Conservation (phyloP, 2,113 vertebrate species). For the Alosa alosa region DNA sequence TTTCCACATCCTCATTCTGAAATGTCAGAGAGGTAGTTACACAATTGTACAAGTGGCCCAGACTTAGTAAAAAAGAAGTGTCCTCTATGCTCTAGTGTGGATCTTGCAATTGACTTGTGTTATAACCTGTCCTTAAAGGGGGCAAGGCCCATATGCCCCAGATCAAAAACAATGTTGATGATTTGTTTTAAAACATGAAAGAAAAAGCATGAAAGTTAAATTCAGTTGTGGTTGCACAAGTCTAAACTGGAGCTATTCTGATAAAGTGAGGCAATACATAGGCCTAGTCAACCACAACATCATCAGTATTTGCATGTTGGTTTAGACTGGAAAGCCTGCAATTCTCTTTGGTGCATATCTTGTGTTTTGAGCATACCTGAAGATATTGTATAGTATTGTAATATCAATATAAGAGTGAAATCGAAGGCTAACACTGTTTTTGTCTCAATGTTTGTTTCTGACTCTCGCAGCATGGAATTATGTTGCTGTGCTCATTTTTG, state of each 20-base stretch:
- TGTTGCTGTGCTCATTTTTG: no score
- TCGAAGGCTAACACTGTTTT: no score
- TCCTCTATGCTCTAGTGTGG: background rate
- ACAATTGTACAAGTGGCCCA: background rate
- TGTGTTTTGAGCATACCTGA: no score
- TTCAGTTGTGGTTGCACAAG: background rate
- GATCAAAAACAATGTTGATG: background rate
- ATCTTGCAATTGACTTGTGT: background rate
- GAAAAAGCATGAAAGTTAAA: background rate
- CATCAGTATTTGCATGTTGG: no score
- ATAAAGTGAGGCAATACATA: background rate
- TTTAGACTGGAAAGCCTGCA: background rate
- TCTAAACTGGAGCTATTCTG: background rate
- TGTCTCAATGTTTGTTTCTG: no score
- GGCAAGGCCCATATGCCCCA: background rate
- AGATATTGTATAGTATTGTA: no score
- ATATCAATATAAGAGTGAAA: no score
- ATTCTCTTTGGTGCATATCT: background rate
- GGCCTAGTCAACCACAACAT: background rate
- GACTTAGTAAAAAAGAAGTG: background rate
- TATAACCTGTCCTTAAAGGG: background rate
- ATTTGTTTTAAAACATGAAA: background rate
- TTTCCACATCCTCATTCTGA: constrained; percentile 37
- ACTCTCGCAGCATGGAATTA: no score
- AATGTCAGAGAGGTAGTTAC: background rate